A percentile compares a stretch with the other conserved stretches of the same genome.
These are phyloP conservation scores for Drosophila lowei DNA, from an alignment of 1,140 invertebrate genomes.

Conservation along the genomic window DNA sequence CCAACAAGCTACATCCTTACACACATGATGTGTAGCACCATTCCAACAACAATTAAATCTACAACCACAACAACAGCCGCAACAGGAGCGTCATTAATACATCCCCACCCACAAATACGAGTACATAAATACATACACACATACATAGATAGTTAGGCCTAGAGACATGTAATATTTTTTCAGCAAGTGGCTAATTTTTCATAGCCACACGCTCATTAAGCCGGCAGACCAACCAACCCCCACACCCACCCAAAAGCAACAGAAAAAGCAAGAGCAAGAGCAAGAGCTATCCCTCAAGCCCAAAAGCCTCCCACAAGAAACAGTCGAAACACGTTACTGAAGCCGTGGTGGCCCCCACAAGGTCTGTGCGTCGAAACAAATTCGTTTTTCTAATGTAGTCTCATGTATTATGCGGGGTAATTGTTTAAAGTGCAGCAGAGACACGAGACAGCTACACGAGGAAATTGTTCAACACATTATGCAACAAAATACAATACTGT, in stretches of 20 bases:
- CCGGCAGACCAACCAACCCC: conserved; percentile 45
- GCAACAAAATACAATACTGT: conserved; percentile 57
- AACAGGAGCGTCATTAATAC: conserved; percentile 38
- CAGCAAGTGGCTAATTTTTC: conserved; percentile 80
- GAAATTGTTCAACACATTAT: conserved; percentile 64
- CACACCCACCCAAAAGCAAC: conserved; percentile 34
- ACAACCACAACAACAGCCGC: conserved; percentile 22
- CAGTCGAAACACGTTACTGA: conserved; percentile 8
- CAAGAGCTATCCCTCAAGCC: conserved; percentile 40
- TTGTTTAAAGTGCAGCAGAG: conserved; percentile 60
- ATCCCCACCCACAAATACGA: conserved; percentile 2
- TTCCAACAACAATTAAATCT: conserved; percentile 55
- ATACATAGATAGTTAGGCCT: conserved; percentile 60
- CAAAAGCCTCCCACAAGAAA: conserved; percentile 38
- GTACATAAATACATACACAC: conserved; percentile 41
- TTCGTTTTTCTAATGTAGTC: conserved; percentile 73
- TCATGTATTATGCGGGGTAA: conserved; percentile 72
- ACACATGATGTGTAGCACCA: conserved; percentile 70
- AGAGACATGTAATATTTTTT: conserved; percentile 64
- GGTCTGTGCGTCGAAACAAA: conserved; percentile 60
- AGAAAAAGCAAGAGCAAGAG: neutral
- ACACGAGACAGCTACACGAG: conserved; percentile 40
- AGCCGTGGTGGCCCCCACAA: conserved; percentile 7
- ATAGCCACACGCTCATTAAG: conserved; percentile 76
- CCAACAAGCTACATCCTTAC: conserved; percentile 25